Evolutionary conservation across 2,888 invertebrate genomes (phyloP).

Genomic region (Clusia tigrina): DNA sequence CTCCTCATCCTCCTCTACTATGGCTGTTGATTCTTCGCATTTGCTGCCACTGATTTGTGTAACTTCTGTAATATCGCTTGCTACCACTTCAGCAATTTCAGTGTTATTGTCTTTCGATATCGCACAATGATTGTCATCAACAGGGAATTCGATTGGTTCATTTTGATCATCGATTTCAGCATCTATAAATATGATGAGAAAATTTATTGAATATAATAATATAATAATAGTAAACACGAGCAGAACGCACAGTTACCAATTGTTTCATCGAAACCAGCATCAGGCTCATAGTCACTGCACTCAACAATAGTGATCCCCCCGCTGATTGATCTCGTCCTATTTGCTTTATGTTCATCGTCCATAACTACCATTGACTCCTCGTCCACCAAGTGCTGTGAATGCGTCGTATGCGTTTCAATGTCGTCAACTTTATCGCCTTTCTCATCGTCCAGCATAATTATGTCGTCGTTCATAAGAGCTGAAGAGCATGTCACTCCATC

Average conservation of each 20-base stretch:
- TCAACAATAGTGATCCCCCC: constrained; percentile 28
- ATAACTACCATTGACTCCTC: constrained; percentile 32
- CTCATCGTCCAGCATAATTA: not conserved
- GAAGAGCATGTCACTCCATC: not conserved
- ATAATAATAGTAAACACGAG: not conserved
- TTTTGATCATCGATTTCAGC: constrained; percentile 53
- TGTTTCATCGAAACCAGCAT: constrained; percentile 41
- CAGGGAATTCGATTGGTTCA: constrained; percentile 49
- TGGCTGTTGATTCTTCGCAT: not conserved
- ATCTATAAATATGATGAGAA: constrained; percentile 15
- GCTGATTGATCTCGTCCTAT: constrained; percentile 13
- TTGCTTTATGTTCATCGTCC: constrained; percentile 35
- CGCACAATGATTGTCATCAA: constrained; percentile 47
- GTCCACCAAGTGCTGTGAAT: constrained; percentile 20
- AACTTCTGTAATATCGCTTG: not conserved
- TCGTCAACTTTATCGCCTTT: not conserved
- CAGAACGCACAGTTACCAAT: constrained; percentile 32
- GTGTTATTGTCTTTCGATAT: constrained; percentile 14
- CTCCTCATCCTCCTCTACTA: constrained; percentile 10
- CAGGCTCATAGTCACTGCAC: constrained; percentile 33
- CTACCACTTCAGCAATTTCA: not conserved
- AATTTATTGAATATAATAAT: not conserved
- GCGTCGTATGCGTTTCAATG: constrained; percentile 13
- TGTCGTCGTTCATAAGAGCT: constrained; percentile 32
- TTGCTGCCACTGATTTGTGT: not conserved